Percentiles rank a stretch among this genome's conserved stretches.
These are phyloP conservation scores for Nestor notabilis DNA, from an alignment of 2,113 vertebrate species.

Conservation along the genomic window DNA sequence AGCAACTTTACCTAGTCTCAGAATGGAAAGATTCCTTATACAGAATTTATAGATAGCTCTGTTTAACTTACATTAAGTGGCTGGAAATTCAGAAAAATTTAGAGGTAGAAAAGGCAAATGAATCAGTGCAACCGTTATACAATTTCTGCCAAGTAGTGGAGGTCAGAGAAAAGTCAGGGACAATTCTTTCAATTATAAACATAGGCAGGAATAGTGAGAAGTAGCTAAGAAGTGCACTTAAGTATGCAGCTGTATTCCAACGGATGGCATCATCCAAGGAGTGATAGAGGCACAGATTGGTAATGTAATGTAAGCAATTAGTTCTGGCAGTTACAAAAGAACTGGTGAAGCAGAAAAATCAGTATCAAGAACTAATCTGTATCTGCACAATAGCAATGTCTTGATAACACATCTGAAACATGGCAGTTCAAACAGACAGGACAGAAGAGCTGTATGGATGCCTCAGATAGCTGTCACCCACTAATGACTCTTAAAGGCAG, in stretches of 20 bases:
- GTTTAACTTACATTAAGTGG: background rate
- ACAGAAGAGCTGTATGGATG: slow-evolving; percentile 45
- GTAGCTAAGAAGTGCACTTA: slow-evolving; percentile 26
- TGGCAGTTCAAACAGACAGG: slow-evolving; percentile 55
- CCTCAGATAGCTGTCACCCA: slow-evolving; percentile 50
- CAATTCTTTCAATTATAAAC: background rate
- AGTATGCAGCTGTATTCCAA: slow-evolving; percentile 59
- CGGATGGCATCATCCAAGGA: slow-evolving; percentile 33
- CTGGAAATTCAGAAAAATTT: background rate
- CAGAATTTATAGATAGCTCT: background rate
- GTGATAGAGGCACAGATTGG: slow-evolving; percentile 46
- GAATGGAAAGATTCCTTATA: background rate
- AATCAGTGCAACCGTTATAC: background rate
- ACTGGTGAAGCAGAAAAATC: slow-evolving; percentile 63
- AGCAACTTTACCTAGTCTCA: background rate
- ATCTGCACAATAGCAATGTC: slow-evolving; percentile 55
- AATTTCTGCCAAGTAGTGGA: background rate
- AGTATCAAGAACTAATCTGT: slow-evolving; percentile 62
- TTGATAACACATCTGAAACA: slow-evolving; percentile 55
- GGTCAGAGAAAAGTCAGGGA: background rate
- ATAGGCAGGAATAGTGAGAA: background rate
- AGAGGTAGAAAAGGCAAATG: background rate
- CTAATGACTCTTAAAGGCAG: slow-evolving; percentile 44
- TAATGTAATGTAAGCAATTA: slow-evolving; percentile 68
- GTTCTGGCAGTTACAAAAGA: slow-evolving; percentile 67